phyloP scores from a whole-genome alignment of 2,888 invertebrate genomes.

The Drosophila bunnanda region DNA sequence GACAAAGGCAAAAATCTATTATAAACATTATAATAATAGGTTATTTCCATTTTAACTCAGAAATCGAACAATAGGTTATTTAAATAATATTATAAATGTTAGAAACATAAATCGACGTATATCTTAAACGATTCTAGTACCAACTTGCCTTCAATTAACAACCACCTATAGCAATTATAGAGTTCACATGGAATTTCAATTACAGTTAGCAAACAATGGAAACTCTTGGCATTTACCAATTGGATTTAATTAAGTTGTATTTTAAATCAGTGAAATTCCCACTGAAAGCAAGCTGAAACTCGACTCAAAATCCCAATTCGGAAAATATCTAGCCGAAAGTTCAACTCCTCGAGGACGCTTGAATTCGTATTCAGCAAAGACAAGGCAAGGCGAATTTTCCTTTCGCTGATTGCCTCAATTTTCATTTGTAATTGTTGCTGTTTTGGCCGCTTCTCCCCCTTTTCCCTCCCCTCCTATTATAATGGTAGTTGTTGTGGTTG shows the following conservation, averaged over 20 bases:
- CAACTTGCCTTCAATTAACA: background rate
- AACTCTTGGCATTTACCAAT: slow-evolving; percentile 6
- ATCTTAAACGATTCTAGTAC: background rate
- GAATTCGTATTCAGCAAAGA: slow-evolving; percentile 17
- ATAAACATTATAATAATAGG: too few relatives aligned
- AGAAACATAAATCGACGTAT: background rate
- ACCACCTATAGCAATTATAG: background rate
- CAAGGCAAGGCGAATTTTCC: slow-evolving; percentile 30
- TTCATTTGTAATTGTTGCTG: slow-evolving; percentile 47
- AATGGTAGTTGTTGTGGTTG: slow-evolving; percentile 53
- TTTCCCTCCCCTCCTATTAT: slow-evolving; percentile 1
- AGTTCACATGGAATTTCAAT: slow-evolving; percentile 3
- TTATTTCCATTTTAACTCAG: too few relatives aligned
- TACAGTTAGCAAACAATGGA: slow-evolving; percentile 29
- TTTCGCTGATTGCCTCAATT: slow-evolving; percentile 58
- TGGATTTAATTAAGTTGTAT: slow-evolving; percentile 31
- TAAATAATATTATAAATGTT: too few relatives aligned
- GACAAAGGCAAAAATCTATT: background rate
- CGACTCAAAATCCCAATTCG: slow-evolving; percentile 22
- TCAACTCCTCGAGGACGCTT: slow-evolving; percentile 34
- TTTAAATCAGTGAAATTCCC: slow-evolving; percentile 24
- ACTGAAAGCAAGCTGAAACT: slow-evolving; percentile 4
- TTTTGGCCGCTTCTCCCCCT: background rate
- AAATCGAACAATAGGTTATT: too few relatives aligned
- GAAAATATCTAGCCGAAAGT: slow-evolving; percentile 34